These are phyloP conservation scores for Watsonalla cultraria DNA, from an alignment of 2,888 invertebrate species.

Conservation along the genomic window DNA sequence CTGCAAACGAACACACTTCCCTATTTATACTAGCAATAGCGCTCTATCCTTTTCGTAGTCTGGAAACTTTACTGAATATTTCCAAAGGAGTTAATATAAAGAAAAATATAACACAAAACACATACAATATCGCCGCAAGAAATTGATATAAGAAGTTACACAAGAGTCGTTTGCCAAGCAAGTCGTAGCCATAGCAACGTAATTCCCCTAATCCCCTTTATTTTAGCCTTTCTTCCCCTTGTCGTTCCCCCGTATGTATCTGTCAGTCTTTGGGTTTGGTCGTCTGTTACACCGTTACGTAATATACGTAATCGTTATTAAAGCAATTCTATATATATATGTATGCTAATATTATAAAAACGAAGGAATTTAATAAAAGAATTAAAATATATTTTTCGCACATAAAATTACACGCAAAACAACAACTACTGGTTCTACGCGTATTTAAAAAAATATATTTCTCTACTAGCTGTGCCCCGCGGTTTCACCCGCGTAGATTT, in stretches of 20 bases:
- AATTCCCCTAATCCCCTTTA: slow-evolving; percentile 69
- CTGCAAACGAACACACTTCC: too few species aligned
- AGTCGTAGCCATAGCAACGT: slow-evolving; percentile 54
- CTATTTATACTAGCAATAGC: too few species aligned
- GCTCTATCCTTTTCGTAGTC: too few species aligned
- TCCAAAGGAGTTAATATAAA: not conserved
- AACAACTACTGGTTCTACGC: too few species aligned
- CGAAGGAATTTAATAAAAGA: too few species aligned
- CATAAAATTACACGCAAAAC: too few species aligned
- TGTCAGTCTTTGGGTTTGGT: slow-evolving; percentile 31
- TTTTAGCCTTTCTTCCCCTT: slow-evolving; percentile 60
- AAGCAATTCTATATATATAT: not conserved
- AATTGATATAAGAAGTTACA: not conserved
- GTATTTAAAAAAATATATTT: too few species aligned
- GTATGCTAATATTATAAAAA: too few species aligned
- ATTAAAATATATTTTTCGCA: too few species aligned
- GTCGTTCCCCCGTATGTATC: slow-evolving; percentile 38
- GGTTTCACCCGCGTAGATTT: too few species aligned
- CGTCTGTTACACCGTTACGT: slow-evolving; percentile 46
- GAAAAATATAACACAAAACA: not conserved
- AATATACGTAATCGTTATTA: slow-evolving; percentile 9
- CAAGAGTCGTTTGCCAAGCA: slow-evolving; percentile 34
- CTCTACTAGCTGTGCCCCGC: too few species aligned
- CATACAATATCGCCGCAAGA: not conserved
- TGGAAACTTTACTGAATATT: too few species aligned